Evolutionary conservation across 2,113 vertebrate species (phyloP), one percentile per base, ranked within the genome.

Genomic region (Chascanopsetta lugubris): DNA sequence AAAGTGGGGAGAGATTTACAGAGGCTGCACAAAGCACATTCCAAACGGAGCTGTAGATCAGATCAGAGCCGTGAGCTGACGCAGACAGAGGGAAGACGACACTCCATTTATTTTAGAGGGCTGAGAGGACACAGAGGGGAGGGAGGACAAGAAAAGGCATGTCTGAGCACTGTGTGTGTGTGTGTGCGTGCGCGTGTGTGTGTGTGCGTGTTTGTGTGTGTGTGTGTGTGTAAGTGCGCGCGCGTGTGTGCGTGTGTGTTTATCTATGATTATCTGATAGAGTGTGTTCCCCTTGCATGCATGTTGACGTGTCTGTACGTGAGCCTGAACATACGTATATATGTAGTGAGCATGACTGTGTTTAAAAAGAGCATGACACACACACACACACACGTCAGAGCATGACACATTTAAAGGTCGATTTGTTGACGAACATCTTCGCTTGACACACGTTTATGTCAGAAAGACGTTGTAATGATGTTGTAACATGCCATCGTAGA

Each of bases 91-190:
- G 65, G 69, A 86, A 72, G 76, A 77, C 2, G 62, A 85, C 80
- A 69, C 75, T 69, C 15, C 54, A 48, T 79, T 77, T 80, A 76
- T 84, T 84, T 88, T 79, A 57, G 78, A 80, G 69, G 68, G 73
- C 70, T 34, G 69, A 22, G 61, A 72, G 74, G 72, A 68, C 70
- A 74, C 30, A 60, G 38, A 26, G 62, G 58, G 71, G 58, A 60
- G 61, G 3, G 56, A 61, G 59, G 57, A 72, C 58, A 66, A 61
- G 65, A 70, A 64, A 67, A 75, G 61, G 69, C 38, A 32, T 59
- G 22, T 51, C 12, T 51, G 2, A 62, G 20, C 53, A 9, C 40
- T 38, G 36, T 6, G 13, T 53, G 43, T 61, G 15, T 59, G 12
- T 18, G n/a, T 36, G 54, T 63, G 34, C 25, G 32, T 43, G n/a